Base-by-base conservation (phyloP, 37 sponge, comb jelly and placozoan genomes). In the Haliclona indistincta region DNA sequence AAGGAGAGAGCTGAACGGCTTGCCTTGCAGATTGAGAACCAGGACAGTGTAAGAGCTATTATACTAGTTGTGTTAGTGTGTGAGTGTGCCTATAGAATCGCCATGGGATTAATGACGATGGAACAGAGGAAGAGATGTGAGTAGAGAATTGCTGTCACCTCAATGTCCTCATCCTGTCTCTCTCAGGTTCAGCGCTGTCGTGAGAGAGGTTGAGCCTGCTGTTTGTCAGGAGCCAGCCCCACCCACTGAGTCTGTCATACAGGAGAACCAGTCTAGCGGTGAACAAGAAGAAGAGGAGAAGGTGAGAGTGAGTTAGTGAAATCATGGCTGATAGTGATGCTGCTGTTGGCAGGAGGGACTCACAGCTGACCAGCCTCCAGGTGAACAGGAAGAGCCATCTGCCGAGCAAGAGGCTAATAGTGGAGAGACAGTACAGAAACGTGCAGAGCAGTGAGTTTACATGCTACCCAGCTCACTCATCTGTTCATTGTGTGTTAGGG, bases 11-110 rank as follows among this genome's bases (percentile, higher is more conserved):
- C 90, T 17, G 47, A 35, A 19, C 61, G 43, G 55, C 35, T 79
- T 3, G 89, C 89, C 56, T 28, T n/a, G 13, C 85, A 89, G 70
- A 89, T 89, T 37, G 89, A 89, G 41, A 35, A 39, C 10, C 34
- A 39, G 34, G 38, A 33, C 3, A 64, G 38, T 36, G 34, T 28
- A 23, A 37, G 29, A 35, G 41, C 62, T 60, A 67, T 23, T 25
- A 25, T 40, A 7, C 5, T 7, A 5, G 7, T 6, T 20, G 61
- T 58, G 61, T 58, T 26, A 7, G n/a, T 58, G 61, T 58, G 61
- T 58, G n/a, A 5, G 61, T 58, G n/a, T 58, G 61, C 5, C n/a
- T 65, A 10, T 65, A 36, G 41, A 40, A 36, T 43, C 40, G 77
- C 23, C 77, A 63, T 49, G 77, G 51, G 1, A 30, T 76, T 34